These are phyloP conservation scores for Apodemia zela DNA, from an alignment of 2,888 invertebrate species.

Conservation along the genomic window DNA sequence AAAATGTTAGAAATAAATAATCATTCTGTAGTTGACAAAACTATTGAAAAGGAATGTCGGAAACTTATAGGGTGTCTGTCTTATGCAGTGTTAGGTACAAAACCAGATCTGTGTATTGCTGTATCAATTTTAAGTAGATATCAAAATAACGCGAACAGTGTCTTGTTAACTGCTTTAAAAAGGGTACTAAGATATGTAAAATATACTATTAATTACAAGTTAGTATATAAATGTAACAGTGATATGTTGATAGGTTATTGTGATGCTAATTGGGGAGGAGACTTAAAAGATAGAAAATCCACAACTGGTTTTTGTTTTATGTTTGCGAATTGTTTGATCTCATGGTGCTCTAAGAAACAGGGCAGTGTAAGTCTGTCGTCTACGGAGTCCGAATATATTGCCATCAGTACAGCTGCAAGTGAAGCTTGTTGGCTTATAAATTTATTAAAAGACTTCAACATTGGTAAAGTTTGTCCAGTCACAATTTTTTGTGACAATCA, in stretches of 20 bases:
- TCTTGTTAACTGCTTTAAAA: conserved; percentile 22
- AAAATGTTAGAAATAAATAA: conserved; percentile 22
- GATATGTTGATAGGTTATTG: too few relatives aligned
- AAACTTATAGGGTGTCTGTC: conserved; percentile 28
- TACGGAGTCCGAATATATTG: conserved; percentile 35
- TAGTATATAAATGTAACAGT: conserved; percentile 14
- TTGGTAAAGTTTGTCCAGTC: neutral
- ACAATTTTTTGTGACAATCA: neutral
- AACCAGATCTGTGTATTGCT: conserved; percentile 29
- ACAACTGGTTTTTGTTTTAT: conserved; percentile 28
- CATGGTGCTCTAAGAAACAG: conserved; percentile 35
- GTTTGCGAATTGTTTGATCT: conserved; percentile 30
- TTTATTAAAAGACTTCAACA: conserved; percentile 25
- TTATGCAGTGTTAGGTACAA: conserved; percentile 32
- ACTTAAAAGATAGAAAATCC: too few relatives aligned
- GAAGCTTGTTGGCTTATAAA: conserved; percentile 30
- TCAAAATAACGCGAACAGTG: conserved; percentile 23
- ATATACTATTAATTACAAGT: conserved; percentile 23
- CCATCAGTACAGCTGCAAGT: conserved; percentile 16
- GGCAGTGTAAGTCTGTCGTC: conserved; percentile 34
- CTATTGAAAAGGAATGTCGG: conserved; percentile 28
- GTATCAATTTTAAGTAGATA: conserved; percentile 27
- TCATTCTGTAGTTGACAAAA: conserved; percentile 18
- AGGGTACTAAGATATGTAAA: conserved; percentile 26
- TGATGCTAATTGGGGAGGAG: too few relatives aligned